Conservation (phyloP, 2,888 invertebrate species). For the Pteria penguin region DNA sequence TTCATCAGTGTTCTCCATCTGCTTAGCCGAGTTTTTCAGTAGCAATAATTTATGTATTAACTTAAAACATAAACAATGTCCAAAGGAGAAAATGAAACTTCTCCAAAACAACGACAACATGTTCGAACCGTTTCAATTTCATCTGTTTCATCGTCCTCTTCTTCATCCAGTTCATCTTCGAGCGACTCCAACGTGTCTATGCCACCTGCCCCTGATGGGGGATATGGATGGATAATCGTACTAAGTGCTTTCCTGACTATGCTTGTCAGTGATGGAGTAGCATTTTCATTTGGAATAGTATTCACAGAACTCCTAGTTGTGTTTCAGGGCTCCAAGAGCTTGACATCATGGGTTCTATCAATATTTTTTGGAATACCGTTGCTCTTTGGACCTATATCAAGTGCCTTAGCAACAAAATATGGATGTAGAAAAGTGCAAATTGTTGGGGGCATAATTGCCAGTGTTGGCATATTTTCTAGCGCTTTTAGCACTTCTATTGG, state of each 20-base stretch:
- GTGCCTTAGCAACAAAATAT: constrained; percentile 76
- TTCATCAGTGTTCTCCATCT: constrained; percentile 69
- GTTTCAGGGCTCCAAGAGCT: constrained; percentile 91
- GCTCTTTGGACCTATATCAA: constrained; percentile 78
- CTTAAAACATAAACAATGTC: constrained; percentile 35
- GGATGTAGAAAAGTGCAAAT: constrained; percentile 78
- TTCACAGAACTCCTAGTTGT: constrained; percentile 91
- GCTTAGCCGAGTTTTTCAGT: constrained; percentile 70
- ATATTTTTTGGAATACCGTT: constrained; percentile 95
- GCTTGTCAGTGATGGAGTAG: constrained; percentile 94
- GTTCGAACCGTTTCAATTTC: constrained; percentile 21
- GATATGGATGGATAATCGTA: constrained; percentile 96
- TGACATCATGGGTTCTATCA: constrained; percentile 94
- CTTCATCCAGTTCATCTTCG: constrained; percentile 47
- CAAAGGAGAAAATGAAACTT: constrained; percentile 23
- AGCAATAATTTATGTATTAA: constrained; percentile 66
- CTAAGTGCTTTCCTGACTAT: constrained; percentile 93
- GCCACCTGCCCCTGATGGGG: constrained; percentile 87
- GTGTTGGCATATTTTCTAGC: constrained; percentile 74
- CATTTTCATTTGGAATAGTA: constrained; percentile 94
- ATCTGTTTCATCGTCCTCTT: constrained; percentile 43
- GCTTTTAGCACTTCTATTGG: constrained; percentile 72
- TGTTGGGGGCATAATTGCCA: constrained; percentile 75
- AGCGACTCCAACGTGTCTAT: constrained; percentile 52
- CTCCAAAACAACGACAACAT: constrained; percentile 22